These are phyloP conservation scores for Trachemys scripta DNA, from an alignment of 2,113 vertebrate species.

Conservation along the genomic window DNA sequence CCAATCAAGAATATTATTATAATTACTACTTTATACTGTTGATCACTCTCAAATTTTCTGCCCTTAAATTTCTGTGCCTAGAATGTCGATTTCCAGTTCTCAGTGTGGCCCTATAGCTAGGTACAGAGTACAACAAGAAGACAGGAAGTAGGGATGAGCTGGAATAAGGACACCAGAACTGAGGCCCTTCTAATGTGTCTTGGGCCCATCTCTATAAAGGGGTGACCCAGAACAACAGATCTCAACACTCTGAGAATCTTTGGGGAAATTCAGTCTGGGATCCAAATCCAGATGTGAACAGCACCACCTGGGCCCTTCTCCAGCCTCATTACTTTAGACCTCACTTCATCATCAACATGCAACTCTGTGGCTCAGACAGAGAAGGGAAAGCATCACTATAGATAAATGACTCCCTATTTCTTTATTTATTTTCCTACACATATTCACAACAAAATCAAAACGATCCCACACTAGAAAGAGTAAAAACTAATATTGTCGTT, in stretches of 20 bases:
- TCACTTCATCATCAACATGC: not conserved
- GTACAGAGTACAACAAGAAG: not conserved
- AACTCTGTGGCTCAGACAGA: rapidly evolving
- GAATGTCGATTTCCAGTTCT: not conserved
- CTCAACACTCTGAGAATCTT: not conserved
- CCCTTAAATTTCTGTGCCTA: not conserved
- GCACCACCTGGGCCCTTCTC: not conserved
- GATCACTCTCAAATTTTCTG: not conserved
- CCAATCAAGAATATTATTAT: not conserved
- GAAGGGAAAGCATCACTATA: rapidly evolving
- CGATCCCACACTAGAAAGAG: not conserved
- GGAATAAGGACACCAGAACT: not conserved
- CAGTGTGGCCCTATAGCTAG: not conserved
- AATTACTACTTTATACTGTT: not conserved
- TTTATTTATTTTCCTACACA: not conserved
- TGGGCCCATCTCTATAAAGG: rapidly evolving
- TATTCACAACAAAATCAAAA: not conserved
- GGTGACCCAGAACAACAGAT: rapidly evolving
- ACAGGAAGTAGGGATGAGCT: rapidly evolving
- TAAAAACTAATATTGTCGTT: rapidly evolving
- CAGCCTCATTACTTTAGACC: not conserved
- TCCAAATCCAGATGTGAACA: too few species aligned
- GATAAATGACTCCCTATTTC: rapidly evolving
- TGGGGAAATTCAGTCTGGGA: not conserved
- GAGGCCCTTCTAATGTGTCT: not conserved